Evolutionary conservation across 2,888 invertebrate species (phyloP), one percentile per base, ranked within the genome.

Genomic region (Phoronis australis): DNA sequence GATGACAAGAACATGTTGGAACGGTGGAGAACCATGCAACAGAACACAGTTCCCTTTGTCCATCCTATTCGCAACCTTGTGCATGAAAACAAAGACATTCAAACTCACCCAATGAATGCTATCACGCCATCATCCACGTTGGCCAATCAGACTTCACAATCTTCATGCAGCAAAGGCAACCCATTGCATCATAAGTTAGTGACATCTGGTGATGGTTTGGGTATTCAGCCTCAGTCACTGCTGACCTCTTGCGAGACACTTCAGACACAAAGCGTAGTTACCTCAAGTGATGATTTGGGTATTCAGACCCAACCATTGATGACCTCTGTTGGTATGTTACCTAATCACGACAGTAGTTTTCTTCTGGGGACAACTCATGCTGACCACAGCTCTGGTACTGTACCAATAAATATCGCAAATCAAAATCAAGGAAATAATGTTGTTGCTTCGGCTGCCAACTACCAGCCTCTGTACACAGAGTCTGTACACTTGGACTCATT

Each of bases 1-100:
- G 68, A 62, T 22, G 76, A 76, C 51, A 64, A 62, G 52, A 69
- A 69, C 23, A 49, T 75, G 44, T 51, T 76, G 37, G 62, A 68
- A 15, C 57, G 74, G 21, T 76, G 76, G 76, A 59, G 62, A 6
- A 60, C 55, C 39, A 75, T 76, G 75, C 73, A 74, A 56, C 55
- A 60, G 42, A 60, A 18, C 15, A 43, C 25, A 24, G 15, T 42
- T 22, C 49, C 49, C 4, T 41, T 48, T 24, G 44, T 42, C 5
- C 47, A 51, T 25, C 42, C 51, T 2, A 42, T 49, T 22, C 26
- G 49, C 22, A 25, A 44, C 12, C 49, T 44, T 42, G 27, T 49
- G 49, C 25, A 18, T 15, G 44, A 49, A 26, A 4, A 22, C 39
- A 22, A 26, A 31, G 15, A 31, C 9, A 15, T 12, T 12, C 31